phyloP scores from a whole-genome alignment of 2,797 vertebrate genomes.

The Microctenopoma lineatum region DNA sequence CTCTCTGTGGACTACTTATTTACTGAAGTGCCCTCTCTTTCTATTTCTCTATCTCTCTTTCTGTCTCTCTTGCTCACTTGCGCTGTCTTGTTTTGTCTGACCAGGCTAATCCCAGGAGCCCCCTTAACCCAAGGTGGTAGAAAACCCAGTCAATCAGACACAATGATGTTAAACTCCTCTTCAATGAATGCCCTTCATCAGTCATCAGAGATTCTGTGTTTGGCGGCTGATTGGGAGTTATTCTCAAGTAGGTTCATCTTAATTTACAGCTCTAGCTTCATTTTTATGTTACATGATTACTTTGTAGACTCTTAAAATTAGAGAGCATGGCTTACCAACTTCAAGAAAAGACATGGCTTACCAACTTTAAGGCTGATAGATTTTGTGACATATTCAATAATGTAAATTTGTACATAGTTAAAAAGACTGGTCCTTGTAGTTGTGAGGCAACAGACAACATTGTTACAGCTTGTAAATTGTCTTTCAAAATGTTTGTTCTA shows the following conservation, averaged over 20 bases:
- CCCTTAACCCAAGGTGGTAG: slow-evolving; percentile 77
- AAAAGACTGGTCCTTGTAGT: too few relatives aligned
- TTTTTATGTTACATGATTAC: slow-evolving; percentile 25
- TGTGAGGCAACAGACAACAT: too few relatives aligned
- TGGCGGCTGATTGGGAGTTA: slow-evolving; percentile 63
- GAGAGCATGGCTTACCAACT: not conserved
- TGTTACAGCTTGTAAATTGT: too few relatives aligned
- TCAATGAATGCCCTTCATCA: slow-evolving; percentile 74
- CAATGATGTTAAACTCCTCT: slow-evolving; percentile 79
- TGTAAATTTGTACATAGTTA: too few relatives aligned
- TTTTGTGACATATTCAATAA: too few relatives aligned
- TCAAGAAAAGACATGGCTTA: too few relatives aligned
- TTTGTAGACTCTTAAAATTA: slow-evolving; percentile 19
- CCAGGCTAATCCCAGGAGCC: slow-evolving; percentile 77
- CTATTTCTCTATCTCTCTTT: slow-evolving; percentile 31
- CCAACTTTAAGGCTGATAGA: too few relatives aligned
- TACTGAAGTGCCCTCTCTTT: slow-evolving; percentile 53
- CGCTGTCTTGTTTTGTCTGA: slow-evolving; percentile 71
- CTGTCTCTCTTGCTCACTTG: slow-evolving; percentile 44
- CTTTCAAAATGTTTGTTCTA: too few relatives aligned
- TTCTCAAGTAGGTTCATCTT: slow-evolving; percentile 56
- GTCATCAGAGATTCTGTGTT: slow-evolving; percentile 60
- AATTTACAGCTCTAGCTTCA: slow-evolving; percentile 41
- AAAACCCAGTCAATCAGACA: slow-evolving; percentile 77
- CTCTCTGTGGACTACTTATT: slow-evolving; percentile 74